phyloP scores from a whole-genome alignment of 2,797 vertebrate genomes.

The Lutjanus campechanus region DNA sequence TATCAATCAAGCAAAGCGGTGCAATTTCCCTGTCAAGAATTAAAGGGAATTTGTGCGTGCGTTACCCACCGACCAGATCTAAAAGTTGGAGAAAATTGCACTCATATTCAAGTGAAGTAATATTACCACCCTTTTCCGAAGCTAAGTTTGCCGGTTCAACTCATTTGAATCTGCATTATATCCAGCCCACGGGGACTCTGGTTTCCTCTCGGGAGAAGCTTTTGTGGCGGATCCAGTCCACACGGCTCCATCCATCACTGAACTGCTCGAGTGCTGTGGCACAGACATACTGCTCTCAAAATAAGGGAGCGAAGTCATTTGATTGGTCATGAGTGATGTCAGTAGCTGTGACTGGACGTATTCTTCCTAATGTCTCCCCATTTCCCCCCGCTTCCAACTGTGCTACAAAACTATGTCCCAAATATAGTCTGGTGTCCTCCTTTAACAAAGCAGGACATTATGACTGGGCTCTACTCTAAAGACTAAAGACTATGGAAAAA shows the following conservation, averaged over 20 bases:
- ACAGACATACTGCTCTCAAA: background rate
- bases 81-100: conserved; percentile 2
- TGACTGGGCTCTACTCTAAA: background rate
- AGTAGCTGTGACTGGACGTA: background rate
- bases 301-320: background rate
- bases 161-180: background rate
- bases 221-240: background rate
- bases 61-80: background rate
- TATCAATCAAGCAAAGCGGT: conserved; percentile 23
- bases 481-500: background rate
- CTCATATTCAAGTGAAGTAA: conserved; percentile 9
- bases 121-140: background rate
- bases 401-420: conserved; percentile 7
- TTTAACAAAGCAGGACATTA: conserved; percentile 2
- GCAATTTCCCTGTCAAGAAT: conserved; percentile 41
- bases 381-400: background rate
- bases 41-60: conserved; percentile 7
- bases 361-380: background rate
- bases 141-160: conserved; percentile 3
- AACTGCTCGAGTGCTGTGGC: background rate
- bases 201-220: conserved; percentile 5
- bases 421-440: background rate
- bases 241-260: background rate
- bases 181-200: conserved; percentile 2
- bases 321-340: conserved; percentile 10